Evolutionary conservation across 2,797 vertebrate species (phyloP).

Genomic region (Peromyscus nudipes): DNA sequence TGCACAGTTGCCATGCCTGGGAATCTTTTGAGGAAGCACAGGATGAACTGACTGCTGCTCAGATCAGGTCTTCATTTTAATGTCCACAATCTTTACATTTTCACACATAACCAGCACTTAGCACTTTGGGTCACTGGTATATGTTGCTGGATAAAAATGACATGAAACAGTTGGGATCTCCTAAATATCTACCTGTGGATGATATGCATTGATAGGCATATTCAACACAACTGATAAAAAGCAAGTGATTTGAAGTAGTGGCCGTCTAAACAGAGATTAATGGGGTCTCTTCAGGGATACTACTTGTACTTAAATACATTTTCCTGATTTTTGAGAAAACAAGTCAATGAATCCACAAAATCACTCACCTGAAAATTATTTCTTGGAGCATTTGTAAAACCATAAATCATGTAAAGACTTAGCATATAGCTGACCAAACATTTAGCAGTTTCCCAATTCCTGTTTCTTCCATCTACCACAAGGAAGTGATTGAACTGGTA

Average conservation of each 20-base stretch:
- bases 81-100: not conserved
- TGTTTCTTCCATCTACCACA: not conserved
- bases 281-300: slow-evolving; percentile 10
- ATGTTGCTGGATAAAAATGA: slow-evolving; percentile 35
- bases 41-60: not conserved
- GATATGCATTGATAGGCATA: not conserved
- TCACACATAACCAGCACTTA: not conserved
- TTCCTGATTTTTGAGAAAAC: slow-evolving; percentile 47
- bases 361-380: not conserved
- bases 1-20: not conserved
- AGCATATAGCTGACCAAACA: not conserved
- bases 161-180: slow-evolving; percentile 56
- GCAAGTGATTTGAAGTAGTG: slow-evolving; percentile 45
- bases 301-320: not conserved
- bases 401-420: slow-evolving; percentile 6
- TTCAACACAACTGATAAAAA: slow-evolving; percentile 33
- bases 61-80: not conserved
- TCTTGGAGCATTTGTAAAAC: slow-evolving; percentile 10
- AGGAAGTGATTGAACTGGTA: not conserved
- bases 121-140: slow-evolving; percentile 54
- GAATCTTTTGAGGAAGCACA: not conserved
- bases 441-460: not conserved
- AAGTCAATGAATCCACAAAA: slow-evolving; percentile 27
- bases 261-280: slow-evolving; percentile 68
- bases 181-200: slow-evolving; percentile 6